Conservation (phyloP, 2,797 vertebrate species). For the Clarias laeviceps region DNA sequence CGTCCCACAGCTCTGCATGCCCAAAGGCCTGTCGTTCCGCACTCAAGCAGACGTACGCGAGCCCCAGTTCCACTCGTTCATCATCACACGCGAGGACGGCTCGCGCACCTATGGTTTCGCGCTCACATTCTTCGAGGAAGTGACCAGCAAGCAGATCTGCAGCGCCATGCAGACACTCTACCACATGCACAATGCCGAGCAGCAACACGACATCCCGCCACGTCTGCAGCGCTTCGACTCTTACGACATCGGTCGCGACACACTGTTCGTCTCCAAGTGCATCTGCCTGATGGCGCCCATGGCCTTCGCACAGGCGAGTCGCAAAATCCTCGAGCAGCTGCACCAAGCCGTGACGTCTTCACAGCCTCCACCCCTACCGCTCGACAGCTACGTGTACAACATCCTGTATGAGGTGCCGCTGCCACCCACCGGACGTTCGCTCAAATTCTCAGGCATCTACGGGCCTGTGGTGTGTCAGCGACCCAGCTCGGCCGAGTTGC, state of each 20-base stretch:
- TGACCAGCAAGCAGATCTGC: conserved; percentile 99
- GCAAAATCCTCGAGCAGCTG: conserved; percentile 90
- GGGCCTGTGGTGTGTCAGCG: conserved; percentile 94
- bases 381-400: conserved; percentile 99
- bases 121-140: conserved; percentile 98
- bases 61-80: conserved; percentile 95
- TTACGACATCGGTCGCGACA: conserved; percentile 97
- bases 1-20: conserved; percentile 83
- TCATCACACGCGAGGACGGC: conserved; percentile 98
- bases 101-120: conserved; percentile 96
- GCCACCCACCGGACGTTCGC: conserved; percentile 90
- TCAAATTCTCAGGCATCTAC: conserved; percentile 96
- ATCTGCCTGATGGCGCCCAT: conserved; percentile 96
- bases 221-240: conserved; percentile 97
- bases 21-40: conserved; percentile 88
- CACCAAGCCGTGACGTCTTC: conserved; percentile 91
- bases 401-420: conserved; percentile 96
- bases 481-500: conserved; percentile 91
- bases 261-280: conserved; percentile 95
- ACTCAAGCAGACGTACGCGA: conserved; percentile 90
- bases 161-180: conserved; percentile 99
- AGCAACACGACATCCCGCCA: conserved; percentile 65
- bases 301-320: conserved; percentile 94
- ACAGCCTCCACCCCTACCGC: conserved; percentile 92
- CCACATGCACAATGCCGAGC: conserved; percentile 98